Evolutionary conservation across 2,113 vertebrate genomes (phyloP).

Genomic region (Isichthys henryi): DNA sequence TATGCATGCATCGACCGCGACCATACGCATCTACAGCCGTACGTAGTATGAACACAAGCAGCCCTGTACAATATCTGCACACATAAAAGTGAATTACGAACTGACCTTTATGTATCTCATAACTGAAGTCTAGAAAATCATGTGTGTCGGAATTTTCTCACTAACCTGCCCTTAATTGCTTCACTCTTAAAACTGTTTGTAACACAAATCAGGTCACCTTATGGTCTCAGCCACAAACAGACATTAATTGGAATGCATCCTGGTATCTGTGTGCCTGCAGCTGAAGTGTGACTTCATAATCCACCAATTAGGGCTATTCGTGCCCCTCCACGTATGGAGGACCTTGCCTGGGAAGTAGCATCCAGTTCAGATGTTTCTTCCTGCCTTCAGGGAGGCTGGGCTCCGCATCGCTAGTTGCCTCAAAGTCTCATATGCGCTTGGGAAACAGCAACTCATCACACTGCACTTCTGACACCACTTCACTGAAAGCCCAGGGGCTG

Average conservation of each 20-base stretch:
- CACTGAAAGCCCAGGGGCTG: background rate
- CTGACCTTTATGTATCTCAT: background rate
- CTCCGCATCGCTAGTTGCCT: background rate
- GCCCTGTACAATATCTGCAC: background rate
- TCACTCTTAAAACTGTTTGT: background rate
- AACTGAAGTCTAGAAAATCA: background rate
- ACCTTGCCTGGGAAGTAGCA: background rate
- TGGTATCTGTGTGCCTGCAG: background rate
- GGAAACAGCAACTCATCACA: background rate
- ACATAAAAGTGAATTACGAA: background rate
- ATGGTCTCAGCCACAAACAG: background rate
- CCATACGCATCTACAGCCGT: background rate
- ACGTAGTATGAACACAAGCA: background rate
- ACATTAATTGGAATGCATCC: background rate
- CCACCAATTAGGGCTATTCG: background rate
- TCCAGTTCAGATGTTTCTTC: background rate
- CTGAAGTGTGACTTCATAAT: background rate
- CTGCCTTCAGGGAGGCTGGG: background rate
- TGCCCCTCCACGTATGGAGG: background rate
- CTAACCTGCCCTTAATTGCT: background rate
- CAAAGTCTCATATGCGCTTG: background rate
- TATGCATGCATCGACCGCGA: background rate
- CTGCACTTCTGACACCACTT: background rate
- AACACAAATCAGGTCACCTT: background rate
- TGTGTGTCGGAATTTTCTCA: background rate